These are phyloP conservation scores for Chrysoperla carnea DNA, from an alignment of 1,140 invertebrate species.

Conservation along the genomic window DNA sequence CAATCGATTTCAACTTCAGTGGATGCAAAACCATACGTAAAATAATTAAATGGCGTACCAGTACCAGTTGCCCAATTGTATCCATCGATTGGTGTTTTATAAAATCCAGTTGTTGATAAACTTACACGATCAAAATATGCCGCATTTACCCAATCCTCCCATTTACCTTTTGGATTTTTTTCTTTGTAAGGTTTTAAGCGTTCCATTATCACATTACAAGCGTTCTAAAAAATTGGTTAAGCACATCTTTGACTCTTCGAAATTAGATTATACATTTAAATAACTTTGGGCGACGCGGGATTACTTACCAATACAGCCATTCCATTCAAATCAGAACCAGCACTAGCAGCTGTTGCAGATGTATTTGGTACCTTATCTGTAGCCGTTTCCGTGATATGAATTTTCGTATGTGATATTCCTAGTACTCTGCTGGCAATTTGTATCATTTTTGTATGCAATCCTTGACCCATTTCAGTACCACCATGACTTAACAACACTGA, in stretches of 20 bases:
- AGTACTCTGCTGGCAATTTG: conserved; percentile 66
- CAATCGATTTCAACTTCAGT: conserved; percentile 78
- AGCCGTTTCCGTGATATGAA: conserved; percentile 75
- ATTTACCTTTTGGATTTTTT: conserved; percentile 58
- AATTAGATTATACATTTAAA: no score
- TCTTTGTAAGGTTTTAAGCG: conserved; percentile 61
- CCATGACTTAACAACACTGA: conserved; percentile 83
- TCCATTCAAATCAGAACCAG: conserved; percentile 84
- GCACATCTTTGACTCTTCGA: conserved; percentile 1
- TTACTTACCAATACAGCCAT: conserved; percentile 68
- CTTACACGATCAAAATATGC: conserved; percentile 70
- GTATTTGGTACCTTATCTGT: conserved; percentile 93
- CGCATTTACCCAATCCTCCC: conserved; percentile 68
- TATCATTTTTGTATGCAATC: conserved; percentile 88
- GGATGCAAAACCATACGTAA: conserved; percentile 59
- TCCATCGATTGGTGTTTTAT: conserved; percentile 60
- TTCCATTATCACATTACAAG: conserved; percentile 60
- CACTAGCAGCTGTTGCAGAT: conserved; percentile 79
- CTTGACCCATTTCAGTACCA: conserved; percentile 93
- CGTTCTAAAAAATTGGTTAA: conserved; percentile 35
- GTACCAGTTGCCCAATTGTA: conserved; percentile 54
- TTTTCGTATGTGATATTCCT: conserved; percentile 51
- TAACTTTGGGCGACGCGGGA: no score
- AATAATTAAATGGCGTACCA: conserved; percentile 63
- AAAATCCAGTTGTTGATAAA: conserved; percentile 75